Percentiles rank a stretch among this genome's conserved stretches.
Evolutionary conservation across 2,888 invertebrate genomes (phyloP).

Genomic region (Pogonocherus hispidulus): DNA sequence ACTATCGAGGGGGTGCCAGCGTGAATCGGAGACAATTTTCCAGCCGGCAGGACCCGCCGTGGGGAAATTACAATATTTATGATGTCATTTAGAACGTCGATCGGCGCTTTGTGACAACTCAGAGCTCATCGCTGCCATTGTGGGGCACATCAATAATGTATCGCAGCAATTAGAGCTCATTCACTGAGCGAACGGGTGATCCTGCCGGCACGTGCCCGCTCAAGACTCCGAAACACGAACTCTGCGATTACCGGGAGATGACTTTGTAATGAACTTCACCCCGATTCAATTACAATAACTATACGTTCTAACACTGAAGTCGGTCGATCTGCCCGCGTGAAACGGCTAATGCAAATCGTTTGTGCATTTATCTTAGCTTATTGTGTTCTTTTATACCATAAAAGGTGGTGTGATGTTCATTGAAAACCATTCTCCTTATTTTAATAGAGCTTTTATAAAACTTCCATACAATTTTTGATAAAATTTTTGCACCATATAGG

Average conservation of each 20-base stretch:
- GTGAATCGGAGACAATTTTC: conserved; percentile 59
- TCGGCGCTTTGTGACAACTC: conserved; percentile 59
- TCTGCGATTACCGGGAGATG: conserved; percentile 35
- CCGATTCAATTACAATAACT: conserved; percentile 23
- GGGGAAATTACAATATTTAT: conserved; percentile 67
- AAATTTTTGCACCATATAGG: too few species aligned
- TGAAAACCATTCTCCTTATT: too few species aligned
- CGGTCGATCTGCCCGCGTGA: not conserved
- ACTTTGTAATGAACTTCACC: conserved; percentile 44
- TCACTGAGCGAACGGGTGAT: conserved; percentile 57
- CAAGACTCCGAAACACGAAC: conserved; percentile 32
- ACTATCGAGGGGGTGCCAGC: conserved; percentile 37
- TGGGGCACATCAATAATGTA: conserved; percentile 63
- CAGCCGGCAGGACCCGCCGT: conserved; percentile 56
- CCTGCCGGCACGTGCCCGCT: conserved; percentile 52
- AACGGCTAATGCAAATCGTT: not conserved
- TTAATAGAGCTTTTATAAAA: too few species aligned
- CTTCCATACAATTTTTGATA: too few species aligned
- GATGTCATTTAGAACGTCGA: conserved; percentile 66
- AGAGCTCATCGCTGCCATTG: conserved; percentile 60
- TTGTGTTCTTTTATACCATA: too few species aligned
- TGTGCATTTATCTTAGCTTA: too few species aligned
- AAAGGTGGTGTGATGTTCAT: too few species aligned
- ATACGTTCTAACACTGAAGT: conserved; percentile 22
- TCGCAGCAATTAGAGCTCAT: conserved; percentile 63